Percentiles rank a stretch among this genome's conserved stretches.
Evolutionary conservation across 2,113 vertebrate species (phyloP).

Genomic region (Alethe castanea): DNA sequence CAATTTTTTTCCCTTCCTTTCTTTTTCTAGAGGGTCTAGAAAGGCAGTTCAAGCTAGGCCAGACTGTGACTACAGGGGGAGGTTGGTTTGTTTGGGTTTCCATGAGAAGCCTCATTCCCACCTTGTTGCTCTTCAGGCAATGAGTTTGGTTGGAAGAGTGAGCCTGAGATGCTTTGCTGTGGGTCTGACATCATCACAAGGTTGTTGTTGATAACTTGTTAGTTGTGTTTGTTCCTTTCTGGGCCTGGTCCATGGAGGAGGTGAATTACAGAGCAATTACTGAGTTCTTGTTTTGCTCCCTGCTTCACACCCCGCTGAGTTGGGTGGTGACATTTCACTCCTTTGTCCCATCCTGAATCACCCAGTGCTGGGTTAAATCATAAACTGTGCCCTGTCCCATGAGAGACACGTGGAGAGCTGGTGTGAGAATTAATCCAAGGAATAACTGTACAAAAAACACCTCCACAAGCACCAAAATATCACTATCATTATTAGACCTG

Average conservation of each 20-base stretch:
- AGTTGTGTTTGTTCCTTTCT: neutral
- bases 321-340: neutral
- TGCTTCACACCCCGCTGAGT: neutral
- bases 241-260: neutral
- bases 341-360: neutral
- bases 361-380: neutral
- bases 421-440: neutral
- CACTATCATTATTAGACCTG: neutral
- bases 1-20: neutral
- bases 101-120: neutral
- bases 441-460: neutral
- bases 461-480: neutral
- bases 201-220: neutral
- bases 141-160: neutral
- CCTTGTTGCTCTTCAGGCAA: neutral
- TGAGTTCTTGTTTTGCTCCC: neutral
- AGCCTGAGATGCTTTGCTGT: neutral
- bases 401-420: neutral
- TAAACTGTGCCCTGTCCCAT: neutral
- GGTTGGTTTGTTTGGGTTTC: conserved; percentile 29
- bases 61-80: neutral
- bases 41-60: neutral
- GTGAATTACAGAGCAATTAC: neutral
- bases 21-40: conserved; percentile 24
- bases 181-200: neutral